phyloP scores from a whole-genome alignment of 2,113 vertebrate species.

The Pungitius pungitius region DNA sequence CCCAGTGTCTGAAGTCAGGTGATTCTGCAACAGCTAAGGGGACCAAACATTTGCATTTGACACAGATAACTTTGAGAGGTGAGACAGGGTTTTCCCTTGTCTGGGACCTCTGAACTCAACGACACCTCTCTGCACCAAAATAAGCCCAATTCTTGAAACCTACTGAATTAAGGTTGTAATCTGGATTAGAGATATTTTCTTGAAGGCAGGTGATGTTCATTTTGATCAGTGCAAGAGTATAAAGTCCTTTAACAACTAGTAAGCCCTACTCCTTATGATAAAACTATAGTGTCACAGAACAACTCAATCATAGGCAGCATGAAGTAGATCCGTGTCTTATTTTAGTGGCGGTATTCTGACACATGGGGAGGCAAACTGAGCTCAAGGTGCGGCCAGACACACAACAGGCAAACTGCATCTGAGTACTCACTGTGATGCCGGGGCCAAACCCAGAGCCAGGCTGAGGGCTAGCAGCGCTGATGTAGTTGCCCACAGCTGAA shows the following conservation, averaged over 20 bases:
- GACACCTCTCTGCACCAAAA: constrained; percentile 8
- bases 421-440: constrained; percentile 94
- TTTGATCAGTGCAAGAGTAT: not conserved
- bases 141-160: not conserved
- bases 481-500: constrained; percentile 98
- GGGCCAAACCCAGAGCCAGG: constrained; percentile 96
- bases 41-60: constrained; percentile 63
- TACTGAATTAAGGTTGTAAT: not conserved
- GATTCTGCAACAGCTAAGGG: constrained; percentile 49
- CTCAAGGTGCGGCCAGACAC: constrained; percentile 15
- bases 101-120: constrained; percentile 35
- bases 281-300: not conserved
- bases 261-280: not conserved
- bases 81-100: constrained; percentile 24
- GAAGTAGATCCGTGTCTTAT: constrained; percentile 36
- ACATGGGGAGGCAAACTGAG: constrained; percentile 20
- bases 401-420: not conserved
- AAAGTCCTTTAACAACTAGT: constrained; percentile 12
- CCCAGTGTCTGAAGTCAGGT: constrained; percentile 39
- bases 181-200: constrained; percentile 11
- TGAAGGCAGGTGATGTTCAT: not conserved
- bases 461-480: constrained; percentile 98
- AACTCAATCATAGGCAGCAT: constrained; percentile 12
- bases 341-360: constrained; percentile 40
- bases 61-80: constrained; percentile 56